Percentiles rank a stretch among this genome's conserved stretches.
These are phyloP conservation scores for Thunnus albacares DNA, from an alignment of 2,797 vertebrate species.

Conservation along the genomic window DNA sequence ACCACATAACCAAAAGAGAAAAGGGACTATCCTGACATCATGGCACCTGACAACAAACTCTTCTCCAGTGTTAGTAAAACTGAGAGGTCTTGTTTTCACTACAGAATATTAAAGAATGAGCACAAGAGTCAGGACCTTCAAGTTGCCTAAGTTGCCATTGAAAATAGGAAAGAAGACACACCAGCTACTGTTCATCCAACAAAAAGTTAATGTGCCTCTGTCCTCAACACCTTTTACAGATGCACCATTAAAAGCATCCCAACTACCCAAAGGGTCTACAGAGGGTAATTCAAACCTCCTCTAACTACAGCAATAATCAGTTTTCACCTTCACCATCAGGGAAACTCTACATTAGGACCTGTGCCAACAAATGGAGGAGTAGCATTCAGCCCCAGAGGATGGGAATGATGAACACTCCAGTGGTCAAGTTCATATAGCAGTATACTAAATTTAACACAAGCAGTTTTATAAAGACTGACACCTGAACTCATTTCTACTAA, in stretches of 20 bases:
- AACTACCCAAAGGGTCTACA: neutral
- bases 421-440: neutral
- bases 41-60: too few relatives aligned
- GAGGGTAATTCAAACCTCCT: neutral
- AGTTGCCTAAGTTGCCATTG: too few relatives aligned
- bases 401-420: neutral
- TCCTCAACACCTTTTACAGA: neutral
- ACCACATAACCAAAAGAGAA: too few relatives aligned
- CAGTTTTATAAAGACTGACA: neutral
- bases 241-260: conserved; percentile 18
- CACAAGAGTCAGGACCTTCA: too few relatives aligned
- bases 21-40: too few relatives aligned
- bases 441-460: neutral
- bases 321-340: conserved; percentile 9
- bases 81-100: too few relatives aligned
- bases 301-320: conserved; percentile 10
- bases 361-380: conserved; percentile 13
- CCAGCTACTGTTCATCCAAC: too few relatives aligned
- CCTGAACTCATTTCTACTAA: neutral
- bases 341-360: conserved; percentile 8
- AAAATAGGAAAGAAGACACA: too few relatives aligned
- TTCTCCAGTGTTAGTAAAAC: too few relatives aligned
- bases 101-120: too few relatives aligned
- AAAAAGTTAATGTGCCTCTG: too few relatives aligned
- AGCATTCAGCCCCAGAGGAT: conserved; percentile 7